Evolutionary conservation across 2,113 vertebrate species (phyloP), one percentile per base, ranked within the genome.

Genomic region (Dendropsophus ebraccatus): DNA sequence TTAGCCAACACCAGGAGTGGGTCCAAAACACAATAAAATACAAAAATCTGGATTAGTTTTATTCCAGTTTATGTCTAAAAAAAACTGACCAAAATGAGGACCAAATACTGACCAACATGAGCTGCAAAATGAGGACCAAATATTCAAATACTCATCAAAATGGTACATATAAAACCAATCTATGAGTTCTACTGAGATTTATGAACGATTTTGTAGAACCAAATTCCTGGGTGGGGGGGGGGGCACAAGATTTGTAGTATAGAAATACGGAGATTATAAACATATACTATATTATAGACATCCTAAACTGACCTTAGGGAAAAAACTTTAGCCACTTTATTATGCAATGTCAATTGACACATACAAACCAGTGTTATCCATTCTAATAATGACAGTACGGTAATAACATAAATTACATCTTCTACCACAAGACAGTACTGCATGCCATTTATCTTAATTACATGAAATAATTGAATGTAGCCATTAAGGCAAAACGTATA

Each of bases 401-500:
- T 37, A 80, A 80, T 23, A 25, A 7, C n/a, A 45, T 25, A 41
- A 35, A 25, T 45, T 30, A 19, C 74, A 32, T 52, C 45, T 49
- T 52, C 25, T 30, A 76, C 21, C 8, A 17, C 78, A 19, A 28
- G 14, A 62, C 35, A 19, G 0, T 9, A 30, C 23, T 28, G 30
- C 78, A 58, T 11, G n/a, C 35, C 17, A 65, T 62, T 47, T 81
- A 65, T 81, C 35, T 45, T 7, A 62, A 65, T 65, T 81, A 45
- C 21, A 28, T 9, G 8, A 23, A 45, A 65, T 81, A 81, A 81
- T 56, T 81, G 56, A 47, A 35, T 45, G 35, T 50, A 87, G 62
- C 13, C 0, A 0, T 79, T 52, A 89, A 84, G 79, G 0, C 21
- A 84, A 89, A 84, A 88, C 85, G 84, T 79, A 21, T 5, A 0